These are phyloP conservation scores for Andrena chrysosceles DNA, from an alignment of 2,888 invertebrate genomes.

Conservation along the genomic window DNA sequence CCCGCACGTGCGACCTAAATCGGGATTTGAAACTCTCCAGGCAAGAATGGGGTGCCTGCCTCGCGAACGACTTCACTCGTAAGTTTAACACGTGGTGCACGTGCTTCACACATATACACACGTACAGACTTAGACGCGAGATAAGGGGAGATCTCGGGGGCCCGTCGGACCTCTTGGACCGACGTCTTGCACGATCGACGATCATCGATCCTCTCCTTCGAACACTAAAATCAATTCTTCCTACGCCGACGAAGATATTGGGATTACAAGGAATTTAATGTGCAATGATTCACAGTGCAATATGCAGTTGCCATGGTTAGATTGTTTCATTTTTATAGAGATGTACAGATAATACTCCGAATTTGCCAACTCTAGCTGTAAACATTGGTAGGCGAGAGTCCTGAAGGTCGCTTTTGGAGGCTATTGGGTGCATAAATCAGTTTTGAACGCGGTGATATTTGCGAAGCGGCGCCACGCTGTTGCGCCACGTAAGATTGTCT, in stretches of 20 bases:
- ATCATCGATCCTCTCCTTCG: conserved; percentile 25
- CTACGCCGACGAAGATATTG: not conserved
- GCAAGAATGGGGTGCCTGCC: conserved; percentile 94
- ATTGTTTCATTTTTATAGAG: no score
- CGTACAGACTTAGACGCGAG: not conserved
- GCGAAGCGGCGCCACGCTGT: conserved; percentile 50
- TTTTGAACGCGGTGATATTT: conserved; percentile 54
- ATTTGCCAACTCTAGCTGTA: not conserved
- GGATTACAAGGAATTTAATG: no score
- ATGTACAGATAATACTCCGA: not conserved
- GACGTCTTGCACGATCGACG: conserved; percentile 27
- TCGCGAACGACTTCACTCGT: conserved; percentile 94
- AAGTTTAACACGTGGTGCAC: conserved; percentile 85
- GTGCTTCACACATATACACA: conserved; percentile 37
- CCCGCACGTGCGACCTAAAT: conserved; percentile 94
- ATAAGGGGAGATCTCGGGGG: conserved; percentile 24
- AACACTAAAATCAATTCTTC: not conserved
- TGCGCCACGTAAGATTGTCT: conserved; percentile 43
- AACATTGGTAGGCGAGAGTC: conserved; percentile 17
- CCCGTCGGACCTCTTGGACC: conserved; percentile 3
- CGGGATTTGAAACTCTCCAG: conserved; percentile 92
- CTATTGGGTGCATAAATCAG: conserved; percentile 49
- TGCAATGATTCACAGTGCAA: no score
- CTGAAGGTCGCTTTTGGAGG: conserved; percentile 39
- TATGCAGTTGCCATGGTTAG: no score